A percentile compares a stretch with the other conserved stretches of the same genome.
Conservation (phyloP, 2,113 vertebrate genomes). For the Panurus biarmicus region DNA sequence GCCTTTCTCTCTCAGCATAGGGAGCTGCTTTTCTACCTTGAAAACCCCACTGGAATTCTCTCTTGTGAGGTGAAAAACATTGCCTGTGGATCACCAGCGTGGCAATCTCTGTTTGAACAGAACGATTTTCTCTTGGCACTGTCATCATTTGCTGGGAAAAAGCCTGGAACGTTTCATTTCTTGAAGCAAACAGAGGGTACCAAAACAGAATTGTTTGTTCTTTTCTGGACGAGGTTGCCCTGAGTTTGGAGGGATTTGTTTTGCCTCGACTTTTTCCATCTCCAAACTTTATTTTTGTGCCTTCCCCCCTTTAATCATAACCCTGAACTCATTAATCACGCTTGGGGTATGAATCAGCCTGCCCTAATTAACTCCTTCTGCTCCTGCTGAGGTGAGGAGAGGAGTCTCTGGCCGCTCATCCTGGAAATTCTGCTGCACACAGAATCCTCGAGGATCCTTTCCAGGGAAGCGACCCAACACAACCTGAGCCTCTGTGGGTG, state of each 20-base stretch:
- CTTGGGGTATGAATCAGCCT: neutral
- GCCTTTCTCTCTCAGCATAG: neutral
- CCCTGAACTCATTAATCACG: neutral
- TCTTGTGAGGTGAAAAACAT: neutral
- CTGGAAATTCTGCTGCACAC: neutral
- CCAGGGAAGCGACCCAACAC: neutral
- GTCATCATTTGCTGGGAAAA: neutral
- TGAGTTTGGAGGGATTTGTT: neutral
- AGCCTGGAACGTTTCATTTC: slow-evolving; percentile 45
- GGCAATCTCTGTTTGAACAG: neutral
- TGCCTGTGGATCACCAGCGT: neutral
- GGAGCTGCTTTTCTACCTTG: neutral
- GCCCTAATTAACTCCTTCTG: neutral
- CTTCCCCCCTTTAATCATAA: neutral
- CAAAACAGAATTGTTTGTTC: slow-evolving; percentile 36
- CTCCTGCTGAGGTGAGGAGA: neutral
- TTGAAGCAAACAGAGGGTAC: neutral
- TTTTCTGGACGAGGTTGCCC: neutral
- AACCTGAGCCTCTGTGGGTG: neutral
- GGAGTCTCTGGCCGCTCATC: neutral
- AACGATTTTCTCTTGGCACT: neutral
- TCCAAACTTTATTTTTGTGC: neutral
- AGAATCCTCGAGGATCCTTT: neutral
- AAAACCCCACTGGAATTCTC: neutral
- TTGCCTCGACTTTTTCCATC: neutral